phyloP scores from a whole-genome alignment of 2,797 vertebrate species.

The Sebastes hubbsi region DNA sequence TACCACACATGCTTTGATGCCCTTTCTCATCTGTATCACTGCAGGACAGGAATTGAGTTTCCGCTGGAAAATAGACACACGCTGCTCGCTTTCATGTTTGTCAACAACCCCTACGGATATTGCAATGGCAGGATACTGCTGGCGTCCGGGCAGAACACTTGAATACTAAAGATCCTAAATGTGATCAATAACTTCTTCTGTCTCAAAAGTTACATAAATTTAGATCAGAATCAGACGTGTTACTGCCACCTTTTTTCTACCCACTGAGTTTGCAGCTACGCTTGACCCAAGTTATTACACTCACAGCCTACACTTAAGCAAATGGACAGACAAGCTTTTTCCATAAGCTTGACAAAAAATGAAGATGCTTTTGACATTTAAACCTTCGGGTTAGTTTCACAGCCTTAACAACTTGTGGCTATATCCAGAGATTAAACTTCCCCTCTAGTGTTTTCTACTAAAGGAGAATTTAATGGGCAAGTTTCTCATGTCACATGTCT shows the following conservation, averaged over 20 bases:
- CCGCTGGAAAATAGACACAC: constrained; percentile 58
- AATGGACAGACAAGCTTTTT: neutral
- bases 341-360: neutral
- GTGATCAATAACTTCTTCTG: constrained; percentile 9
- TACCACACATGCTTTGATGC: constrained; percentile 54
- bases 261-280: neutral
- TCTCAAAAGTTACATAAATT: neutral
- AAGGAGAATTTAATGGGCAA: neutral
- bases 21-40: constrained; percentile 52
- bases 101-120: constrained; percentile 57
- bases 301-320: neutral
- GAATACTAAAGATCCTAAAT: constrained; percentile 16
- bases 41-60: constrained; percentile 66
- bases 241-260: neutral
- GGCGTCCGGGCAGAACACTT: constrained; percentile 9
- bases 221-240: neutral
- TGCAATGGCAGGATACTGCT: constrained; percentile 16
- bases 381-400: neutral
- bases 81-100: constrained; percentile 63
- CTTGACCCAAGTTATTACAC: neutral
- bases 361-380: neutral
- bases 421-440: neutral
- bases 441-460: neutral
- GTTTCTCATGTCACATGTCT: neutral
- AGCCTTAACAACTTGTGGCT: neutral